Base-by-base conservation (phyloP, 2,888 invertebrate genomes). In the Eueremaeus valkanovi region DNA sequence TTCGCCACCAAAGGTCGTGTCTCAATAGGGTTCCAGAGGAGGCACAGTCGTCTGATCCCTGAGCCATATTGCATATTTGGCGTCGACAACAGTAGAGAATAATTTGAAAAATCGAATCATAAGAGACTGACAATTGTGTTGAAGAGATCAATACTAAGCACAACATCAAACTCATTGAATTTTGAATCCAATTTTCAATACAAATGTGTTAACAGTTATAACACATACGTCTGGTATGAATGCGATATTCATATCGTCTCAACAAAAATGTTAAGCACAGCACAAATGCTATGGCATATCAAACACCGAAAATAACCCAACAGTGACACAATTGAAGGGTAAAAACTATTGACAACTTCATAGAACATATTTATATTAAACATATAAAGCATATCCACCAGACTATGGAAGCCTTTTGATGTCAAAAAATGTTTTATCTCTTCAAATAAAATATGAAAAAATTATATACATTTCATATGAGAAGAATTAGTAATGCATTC, bases 401-500 rank as follows among this genome's bases (percentile, higher is more conserved):
- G 8, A 27, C 21, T 9, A 27, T 27, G 5, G 13, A 33, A 63
- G 29, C 33, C 63, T 33, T 63, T 63, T 63, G 31, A 63, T 63
- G 63, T 63, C 63, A 63, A 55, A 55, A 36, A 63, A 63, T 63
- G 63, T 63, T 63, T 63, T 63, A 63, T 63, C 63, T 63, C 63
- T 31, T 63, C 63, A 63, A 63, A 63, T 55, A 33, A 9, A 31
- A 33, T 29, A 6, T 58, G 33, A 58, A 58, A 24, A 6, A 27
- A 58, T 11, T 40, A 40, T 40, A 5, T 40, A 40, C 11, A 40
- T 40, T 40, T 40, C 40, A 5, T 9, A 40, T 9, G 11, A 40
- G 11, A 40, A 40, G 40, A 40, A 40, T 11, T 40, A 11, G 40
- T 40, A 40, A 40, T 40, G 40, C 40, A 40, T 40, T 40, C 40